Conservation (phyloP, 2,797 vertebrate species). For the Malacoctenus gilli region DNA sequence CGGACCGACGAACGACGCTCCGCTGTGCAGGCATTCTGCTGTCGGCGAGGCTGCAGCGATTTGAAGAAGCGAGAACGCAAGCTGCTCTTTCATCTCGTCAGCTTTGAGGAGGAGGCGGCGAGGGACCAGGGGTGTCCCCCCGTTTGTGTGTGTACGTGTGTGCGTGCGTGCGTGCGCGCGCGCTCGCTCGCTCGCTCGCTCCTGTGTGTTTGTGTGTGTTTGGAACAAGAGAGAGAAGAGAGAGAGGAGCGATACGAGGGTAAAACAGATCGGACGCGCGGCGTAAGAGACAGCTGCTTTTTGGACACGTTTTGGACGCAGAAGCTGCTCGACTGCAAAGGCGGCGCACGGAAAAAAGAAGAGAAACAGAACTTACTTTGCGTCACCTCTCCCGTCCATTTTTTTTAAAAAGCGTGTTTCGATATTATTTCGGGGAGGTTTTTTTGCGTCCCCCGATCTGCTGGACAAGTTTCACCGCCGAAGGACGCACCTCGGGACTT, state of each 20-base stretch:
- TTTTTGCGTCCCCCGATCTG: conserved; percentile 38
- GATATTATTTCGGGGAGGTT: conserved; percentile 27
- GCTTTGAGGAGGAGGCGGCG: conserved; percentile 73
- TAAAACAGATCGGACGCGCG: conserved; percentile 75
- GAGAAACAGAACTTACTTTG: conserved; percentile 70
- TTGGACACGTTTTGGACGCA: conserved; percentile 73
- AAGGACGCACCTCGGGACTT: conserved; percentile 70
- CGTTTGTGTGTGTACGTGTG: conserved; percentile 48
- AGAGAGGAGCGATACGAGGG: conserved; percentile 65
- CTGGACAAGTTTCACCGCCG: conserved; percentile 64
- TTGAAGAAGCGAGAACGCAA: conserved; percentile 50
- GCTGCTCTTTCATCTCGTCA: conserved; percentile 78
- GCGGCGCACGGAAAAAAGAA: conserved; percentile 40
- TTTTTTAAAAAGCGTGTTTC: conserved; percentile 12
- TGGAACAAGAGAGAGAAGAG: conserved; percentile 50
- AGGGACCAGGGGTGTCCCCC: conserved; percentile 76
- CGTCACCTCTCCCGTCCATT: conserved; percentile 50
- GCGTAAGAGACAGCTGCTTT: conserved; percentile 72
- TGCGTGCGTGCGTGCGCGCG: conserved; percentile 17
- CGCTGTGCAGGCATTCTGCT: conserved; percentile 61
- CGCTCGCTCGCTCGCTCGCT: too few relatives aligned
- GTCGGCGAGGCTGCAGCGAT: conserved; percentile 37
- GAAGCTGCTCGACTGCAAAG: conserved; percentile 49
- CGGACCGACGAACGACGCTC: conserved; percentile 27
- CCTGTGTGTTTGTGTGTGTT: conserved; percentile 26